phyloP scores from a whole-genome alignment of 2,113 vertebrate species.

The Empidonax traillii region DNA sequence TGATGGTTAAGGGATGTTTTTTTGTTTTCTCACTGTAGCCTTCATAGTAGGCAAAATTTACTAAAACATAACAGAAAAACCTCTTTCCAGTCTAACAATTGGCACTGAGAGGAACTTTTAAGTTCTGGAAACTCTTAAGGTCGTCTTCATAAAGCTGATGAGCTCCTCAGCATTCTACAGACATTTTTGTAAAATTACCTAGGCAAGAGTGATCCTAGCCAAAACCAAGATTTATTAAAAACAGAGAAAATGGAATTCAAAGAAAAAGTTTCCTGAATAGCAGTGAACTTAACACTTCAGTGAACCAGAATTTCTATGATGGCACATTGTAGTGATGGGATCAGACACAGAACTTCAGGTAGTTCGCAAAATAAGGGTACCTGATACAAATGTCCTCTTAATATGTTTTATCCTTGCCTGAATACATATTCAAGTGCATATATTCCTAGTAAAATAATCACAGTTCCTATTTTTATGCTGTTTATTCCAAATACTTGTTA shows the following conservation, averaged over 20 bases:
- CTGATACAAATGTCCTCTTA: background rate
- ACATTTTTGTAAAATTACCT: slow-evolving; percentile 54
- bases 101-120: background rate
- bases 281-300: slow-evolving; percentile 26
- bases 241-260: slow-evolving; percentile 35
- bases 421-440: background rate
- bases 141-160: slow-evolving; percentile 24
- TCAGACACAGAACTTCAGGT: background rate
- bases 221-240: slow-evolving; percentile 60
- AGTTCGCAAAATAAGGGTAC: background rate
- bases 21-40: background rate
- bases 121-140: slow-evolving; percentile 33
- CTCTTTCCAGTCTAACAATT: background rate
- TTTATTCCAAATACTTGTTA: background rate
- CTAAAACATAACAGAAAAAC: background rate
- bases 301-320: background rate
- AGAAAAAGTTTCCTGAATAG: slow-evolving; percentile 38
- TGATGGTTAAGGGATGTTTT: background rate
- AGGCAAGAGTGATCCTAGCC: background rate
- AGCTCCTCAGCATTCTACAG: slow-evolving; percentile 19
- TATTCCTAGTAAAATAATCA: background rate
- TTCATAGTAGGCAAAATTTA: background rate
- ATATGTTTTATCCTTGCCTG: background rate
- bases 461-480: background rate
- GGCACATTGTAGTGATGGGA: background rate